Conservation (phyloP, 1,140 invertebrate species). For the Zaprionus camerounensis region DNA sequence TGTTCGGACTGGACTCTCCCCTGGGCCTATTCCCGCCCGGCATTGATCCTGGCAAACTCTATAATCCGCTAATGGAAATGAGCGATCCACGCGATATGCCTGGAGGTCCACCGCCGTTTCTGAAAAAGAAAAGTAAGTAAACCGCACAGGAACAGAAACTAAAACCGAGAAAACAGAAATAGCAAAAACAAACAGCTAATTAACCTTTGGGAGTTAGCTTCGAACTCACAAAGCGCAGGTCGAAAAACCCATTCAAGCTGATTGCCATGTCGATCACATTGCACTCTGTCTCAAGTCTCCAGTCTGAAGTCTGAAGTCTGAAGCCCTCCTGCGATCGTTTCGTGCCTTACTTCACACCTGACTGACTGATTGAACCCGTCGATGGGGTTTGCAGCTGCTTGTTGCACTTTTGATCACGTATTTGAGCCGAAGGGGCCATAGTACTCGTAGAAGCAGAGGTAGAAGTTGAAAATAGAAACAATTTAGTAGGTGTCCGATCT, state of each 20-base stretch:
- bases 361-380: constrained; percentile 66
- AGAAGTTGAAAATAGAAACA: constrained; percentile 15
- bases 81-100: constrained; percentile 86
- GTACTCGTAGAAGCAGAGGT: neutral
- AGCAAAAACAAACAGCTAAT: constrained; percentile 73
- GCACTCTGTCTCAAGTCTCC: constrained; percentile 15
- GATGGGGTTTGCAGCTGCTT: constrained; percentile 28
- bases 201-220: constrained; percentile 58
- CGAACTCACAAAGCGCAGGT: constrained; percentile 41
- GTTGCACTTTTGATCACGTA: constrained; percentile 67
- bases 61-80: constrained; percentile 89
- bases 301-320: neutral
- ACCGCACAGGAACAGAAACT: constrained; percentile 23
- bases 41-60: constrained; percentile 89
- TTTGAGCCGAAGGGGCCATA: constrained; percentile 26
- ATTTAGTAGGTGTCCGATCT: constrained; percentile 42
- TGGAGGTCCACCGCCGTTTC: constrained; percentile 86
- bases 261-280: constrained; percentile 76
- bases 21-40: constrained; percentile 89
- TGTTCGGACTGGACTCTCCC: constrained; percentile 90
- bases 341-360: constrained; percentile 77
- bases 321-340: constrained; percentile 39
- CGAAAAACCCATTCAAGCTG: constrained; percentile 60
- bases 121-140: constrained; percentile 90
- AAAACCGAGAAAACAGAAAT: constrained; percentile 12